Percentiles rank a stretch among this genome's conserved stretches.
These are phyloP conservation scores for Callopanchax toddi DNA, from an alignment of 2,113 vertebrate species.

Conservation along the genomic window DNA sequence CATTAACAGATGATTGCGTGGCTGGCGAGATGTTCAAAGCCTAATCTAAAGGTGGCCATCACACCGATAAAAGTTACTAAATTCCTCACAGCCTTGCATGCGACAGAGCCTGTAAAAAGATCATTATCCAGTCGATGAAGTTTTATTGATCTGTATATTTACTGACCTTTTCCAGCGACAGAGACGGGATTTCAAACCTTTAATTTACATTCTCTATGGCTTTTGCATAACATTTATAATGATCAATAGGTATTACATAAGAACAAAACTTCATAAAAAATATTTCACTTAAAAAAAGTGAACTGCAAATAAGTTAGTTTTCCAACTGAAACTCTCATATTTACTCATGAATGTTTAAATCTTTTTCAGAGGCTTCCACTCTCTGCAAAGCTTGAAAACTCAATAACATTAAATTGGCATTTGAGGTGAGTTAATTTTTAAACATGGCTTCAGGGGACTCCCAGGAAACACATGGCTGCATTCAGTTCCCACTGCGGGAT, in stretches of 20 bases:
- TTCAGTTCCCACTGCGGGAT: conserved; percentile 2
- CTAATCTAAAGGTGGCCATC: conserved; percentile 38
- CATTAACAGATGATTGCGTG: conserved; percentile 65
- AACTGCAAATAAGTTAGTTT: not conserved
- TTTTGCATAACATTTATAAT: not conserved
- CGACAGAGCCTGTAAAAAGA: conserved; percentile 10
- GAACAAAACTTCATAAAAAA: too few relatives aligned
- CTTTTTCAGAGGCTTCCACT: not conserved
- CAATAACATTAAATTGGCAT: conserved; percentile 19
- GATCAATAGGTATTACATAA: too few relatives aligned
- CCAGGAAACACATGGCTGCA: conserved; percentile 1
- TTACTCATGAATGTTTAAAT: conserved; percentile 24
- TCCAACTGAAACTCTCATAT: not conserved
- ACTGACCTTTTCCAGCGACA: conserved; percentile 4
- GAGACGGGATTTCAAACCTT: not conserved
- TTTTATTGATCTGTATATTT: conserved; percentile 15
- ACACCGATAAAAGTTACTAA: conserved; percentile 48
- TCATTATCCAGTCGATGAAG: conserved; percentile 9
- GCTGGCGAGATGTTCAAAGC: conserved; percentile 57
- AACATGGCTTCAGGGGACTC: conserved; percentile 26
- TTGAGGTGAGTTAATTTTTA: conserved; percentile 20
- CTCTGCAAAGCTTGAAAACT: conserved; percentile 10
- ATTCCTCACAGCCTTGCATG: conserved; percentile 22
- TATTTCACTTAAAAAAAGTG: too few relatives aligned
- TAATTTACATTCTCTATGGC: not conserved